Evolutionary conservation across 2,797 vertebrate species (phyloP), one percentile per base, ranked within the genome.

Genomic region (Melanotaenia boesemani): DNA sequence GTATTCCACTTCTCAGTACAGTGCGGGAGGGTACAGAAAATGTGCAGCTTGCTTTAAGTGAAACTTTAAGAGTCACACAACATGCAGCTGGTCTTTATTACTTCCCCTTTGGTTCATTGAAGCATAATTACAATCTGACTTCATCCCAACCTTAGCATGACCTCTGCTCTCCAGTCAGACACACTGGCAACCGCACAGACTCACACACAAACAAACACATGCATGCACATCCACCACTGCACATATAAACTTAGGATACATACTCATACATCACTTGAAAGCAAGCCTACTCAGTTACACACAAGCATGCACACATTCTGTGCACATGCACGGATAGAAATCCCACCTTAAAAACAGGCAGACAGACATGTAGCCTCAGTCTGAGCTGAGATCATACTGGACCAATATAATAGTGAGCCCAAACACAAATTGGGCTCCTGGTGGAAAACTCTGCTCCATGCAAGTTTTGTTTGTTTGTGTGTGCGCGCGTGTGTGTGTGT

Each of bases 111-210:
- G 92, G 92, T 95, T 95, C 94, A 94, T 94, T 95, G 93, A 95
- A 92, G 93, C 92, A 92, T 95, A 95, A 95, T 95, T 95, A 93
- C 93, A 95, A 94, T 95, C 94, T 96, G 94, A 95, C 95, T 95
- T 95, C 95, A 95, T 95, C 91, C 88, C 91, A 94, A 95, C 95
- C 94, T 93, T 94, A 94, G 92, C 86, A 89, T 95, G 93, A 95
- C 93, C 94, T 93, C 92, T 93, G 92, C 90, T 92, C 93, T 89
- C 91, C 90, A 91, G 91, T 92, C 91, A 91, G 84, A 91, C 86
- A 86, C 85, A 77, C 86, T 87, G 88, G 87, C 90, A 91, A 86
- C 74, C 81, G 77, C 74, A 67, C 79, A 68, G 74, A 70, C 58
- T 62, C 4, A 55, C 41, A 76, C 56, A 79, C 64, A 67, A 67